Evolutionary conservation across 2,888 invertebrate genomes (phyloP).

Genomic region (Ornithoptera alexandrae): DNA sequence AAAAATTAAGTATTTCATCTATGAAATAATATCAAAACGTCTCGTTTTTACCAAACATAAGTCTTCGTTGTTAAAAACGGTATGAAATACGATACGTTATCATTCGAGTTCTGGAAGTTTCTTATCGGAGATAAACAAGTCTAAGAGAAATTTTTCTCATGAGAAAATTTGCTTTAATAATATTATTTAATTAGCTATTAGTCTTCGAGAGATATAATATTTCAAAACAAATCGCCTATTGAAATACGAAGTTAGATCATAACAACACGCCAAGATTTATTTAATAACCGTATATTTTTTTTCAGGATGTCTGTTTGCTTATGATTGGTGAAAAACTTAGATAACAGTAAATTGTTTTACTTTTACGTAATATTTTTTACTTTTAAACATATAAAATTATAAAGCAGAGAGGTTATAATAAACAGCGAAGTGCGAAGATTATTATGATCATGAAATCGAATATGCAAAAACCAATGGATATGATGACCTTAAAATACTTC

Average conservation of each 20-base stretch:
- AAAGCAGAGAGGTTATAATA: no score
- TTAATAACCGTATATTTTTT: not conserved
- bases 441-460: not conserved
- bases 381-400: no score
- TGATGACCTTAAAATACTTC: not conserved
- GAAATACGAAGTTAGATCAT: slow-evolving; percentile 1
- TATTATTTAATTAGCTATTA: not conserved
- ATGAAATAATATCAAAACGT: not conserved
- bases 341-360: not conserved
- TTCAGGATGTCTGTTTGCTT: not conserved
- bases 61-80: not conserved
- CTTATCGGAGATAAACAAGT: not conserved
- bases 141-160: not conserved
- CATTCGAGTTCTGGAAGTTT: slow-evolving; percentile 1
- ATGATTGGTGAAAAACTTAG: not conserved
- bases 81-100: not conserved
- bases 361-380: not conserved
- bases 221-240: slow-evolving; percentile 2
- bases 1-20: no score
- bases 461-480: not conserved
- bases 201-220: not conserved
- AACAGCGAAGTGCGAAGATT: no score
- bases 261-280: not conserved
- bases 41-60: not conserved
- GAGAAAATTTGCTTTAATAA: not conserved